Conservation (phyloP, 2,888 invertebrate genomes). For the Neocrepidodera transversa region DNA sequence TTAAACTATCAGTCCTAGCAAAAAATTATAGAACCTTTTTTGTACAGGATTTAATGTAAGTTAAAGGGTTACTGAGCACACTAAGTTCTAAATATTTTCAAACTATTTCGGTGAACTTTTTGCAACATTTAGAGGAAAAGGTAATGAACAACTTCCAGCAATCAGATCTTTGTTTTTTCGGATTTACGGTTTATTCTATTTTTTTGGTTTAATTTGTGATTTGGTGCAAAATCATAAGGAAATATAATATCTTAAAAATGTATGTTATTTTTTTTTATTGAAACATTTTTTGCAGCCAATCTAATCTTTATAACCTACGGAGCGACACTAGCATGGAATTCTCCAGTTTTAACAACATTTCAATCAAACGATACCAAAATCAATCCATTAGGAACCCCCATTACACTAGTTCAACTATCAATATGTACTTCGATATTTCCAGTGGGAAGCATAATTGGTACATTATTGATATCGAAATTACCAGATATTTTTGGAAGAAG, state of each 20-base stretch:
- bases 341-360: slow-evolving; percentile 41
- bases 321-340: slow-evolving; percentile 59
- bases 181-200: too few species aligned
- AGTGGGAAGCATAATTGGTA: slow-evolving; percentile 34
- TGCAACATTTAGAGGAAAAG: too few species aligned
- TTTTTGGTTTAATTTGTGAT: too few species aligned
- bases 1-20: too few species aligned
- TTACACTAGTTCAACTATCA: slow-evolving; percentile 37
- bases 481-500: slow-evolving; percentile 66
- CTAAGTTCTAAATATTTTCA: too few species aligned
- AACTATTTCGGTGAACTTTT: too few species aligned
- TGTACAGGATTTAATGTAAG: too few species aligned
- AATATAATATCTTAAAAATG: background rate
- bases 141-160: too few species aligned
- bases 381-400: slow-evolving; percentile 50
- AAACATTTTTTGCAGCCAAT: slow-evolving; percentile 53
- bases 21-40: too few species aligned
- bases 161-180: too few species aligned
- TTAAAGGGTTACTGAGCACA: too few species aligned
- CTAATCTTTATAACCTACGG: slow-evolving; percentile 57
- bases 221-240: background rate
- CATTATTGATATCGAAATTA: slow-evolving; percentile 29
- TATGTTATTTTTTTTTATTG: background rate
- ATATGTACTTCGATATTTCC: slow-evolving; percentile 5
- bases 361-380: slow-evolving; percentile 24